Base-by-base conservation (phyloP, 2,113 vertebrate species). In the Saguinus imperator region DNA sequence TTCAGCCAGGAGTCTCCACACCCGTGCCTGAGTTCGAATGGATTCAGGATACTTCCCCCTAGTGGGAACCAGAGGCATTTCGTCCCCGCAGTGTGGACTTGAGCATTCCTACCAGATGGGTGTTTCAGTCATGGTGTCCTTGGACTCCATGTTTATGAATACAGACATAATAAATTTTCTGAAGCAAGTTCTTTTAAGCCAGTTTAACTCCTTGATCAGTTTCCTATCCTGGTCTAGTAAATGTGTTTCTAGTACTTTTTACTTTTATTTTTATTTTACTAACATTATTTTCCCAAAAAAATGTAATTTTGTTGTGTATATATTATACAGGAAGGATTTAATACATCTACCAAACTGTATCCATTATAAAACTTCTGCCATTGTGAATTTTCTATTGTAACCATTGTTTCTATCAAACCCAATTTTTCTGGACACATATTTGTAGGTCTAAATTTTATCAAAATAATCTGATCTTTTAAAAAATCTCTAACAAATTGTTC, bases 391-490 rank as follows among this genome's bases (percentile, higher is more conserved):
- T 91, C 73, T 70, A 77, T 58, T 61, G 81, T 58, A 43, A 37
- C 5, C 76, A 79, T 40, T 86, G 45, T 91, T 91, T 96, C 80
- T 75, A 45, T 76, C 21, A 85, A 91, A 94, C 76, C 16, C 55
- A 48, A 25, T 84, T 96, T 87, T 84, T 32, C 25, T 96, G 45
- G 70, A 58, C 66, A 72, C 87, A 52, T 80, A 87, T 85, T 88
- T 96, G n/a, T 57, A 70, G 20, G 61, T 76, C 40, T 93, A 70
- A 85, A 91, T 72, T 89, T 90, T 40, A 81, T 89, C 43, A 72
- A 77, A 80, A 52, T 52, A 86, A 61, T 81, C 73, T 89, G 80
- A 76, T 86, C 50, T 81, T 72, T 76, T 94, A 43, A 52, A 35
- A 13, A 94, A 48, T 91, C 48, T 64, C 37, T 68, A 82, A 94